Conservation (phyloP, 2,113 vertebrate genomes). For the Balaeniceps rex region DNA sequence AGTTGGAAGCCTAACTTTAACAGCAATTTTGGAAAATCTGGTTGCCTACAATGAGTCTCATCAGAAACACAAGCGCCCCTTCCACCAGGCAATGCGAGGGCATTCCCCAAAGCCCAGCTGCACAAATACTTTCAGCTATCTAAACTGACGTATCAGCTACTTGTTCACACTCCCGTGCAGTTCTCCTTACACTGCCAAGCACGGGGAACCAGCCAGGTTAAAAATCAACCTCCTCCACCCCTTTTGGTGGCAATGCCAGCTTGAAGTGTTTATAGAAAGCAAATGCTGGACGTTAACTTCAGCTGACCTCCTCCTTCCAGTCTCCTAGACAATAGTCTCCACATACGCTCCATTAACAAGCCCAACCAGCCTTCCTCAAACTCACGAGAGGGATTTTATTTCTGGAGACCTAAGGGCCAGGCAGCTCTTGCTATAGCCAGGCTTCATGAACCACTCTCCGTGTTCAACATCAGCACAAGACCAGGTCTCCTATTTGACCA, state of each 20-base stretch:
- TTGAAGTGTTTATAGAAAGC: neutral
- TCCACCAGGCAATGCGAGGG: neutral
- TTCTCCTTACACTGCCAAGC: conserved; percentile 17
- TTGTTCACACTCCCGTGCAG: neutral
- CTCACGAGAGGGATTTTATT: neutral
- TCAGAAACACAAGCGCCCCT: neutral
- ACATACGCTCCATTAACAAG: neutral
- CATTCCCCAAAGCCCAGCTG: conserved; percentile 10
- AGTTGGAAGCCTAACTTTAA: neutral
- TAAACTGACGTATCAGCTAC: neutral
- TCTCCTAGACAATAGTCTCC: neutral
- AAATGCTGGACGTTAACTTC: neutral
- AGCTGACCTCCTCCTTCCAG: neutral
- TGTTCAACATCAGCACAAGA: neutral
- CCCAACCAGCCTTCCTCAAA: neutral
- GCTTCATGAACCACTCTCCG: neutral
- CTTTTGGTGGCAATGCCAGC: neutral
- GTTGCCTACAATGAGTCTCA: neutral
- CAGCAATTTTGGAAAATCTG: neutral
- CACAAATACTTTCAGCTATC: neutral
- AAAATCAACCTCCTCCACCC: conserved; percentile 55
- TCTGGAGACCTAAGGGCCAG: neutral
- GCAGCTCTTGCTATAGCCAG: neutral
- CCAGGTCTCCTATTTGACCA: neutral
- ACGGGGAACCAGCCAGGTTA: conserved; percentile 18